phyloP scores from a whole-genome alignment of 2,113 vertebrate species.

The Pongo pygmaeus region DNA sequence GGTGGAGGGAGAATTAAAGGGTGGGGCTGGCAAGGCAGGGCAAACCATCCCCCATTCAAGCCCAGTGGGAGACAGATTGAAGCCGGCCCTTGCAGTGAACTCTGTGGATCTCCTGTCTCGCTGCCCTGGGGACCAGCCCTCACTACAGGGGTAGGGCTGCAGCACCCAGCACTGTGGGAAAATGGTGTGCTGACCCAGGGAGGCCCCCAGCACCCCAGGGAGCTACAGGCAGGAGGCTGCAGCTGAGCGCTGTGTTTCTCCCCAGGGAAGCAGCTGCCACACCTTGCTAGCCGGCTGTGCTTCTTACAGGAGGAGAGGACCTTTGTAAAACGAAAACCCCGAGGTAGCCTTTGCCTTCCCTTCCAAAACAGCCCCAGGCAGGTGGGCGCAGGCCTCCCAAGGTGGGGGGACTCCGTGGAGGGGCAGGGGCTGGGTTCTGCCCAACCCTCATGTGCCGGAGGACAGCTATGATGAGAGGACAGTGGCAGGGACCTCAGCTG shows the following conservation, averaged over 20 bases:
- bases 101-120: too few relatives aligned
- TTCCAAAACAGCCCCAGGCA: neutral
- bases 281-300: neutral
- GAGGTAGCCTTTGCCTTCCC: constrained; percentile 68
- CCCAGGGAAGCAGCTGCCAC: constrained; percentile 55
- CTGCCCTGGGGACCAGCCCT: neutral
- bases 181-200: neutral
- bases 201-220: neutral
- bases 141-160: neutral
- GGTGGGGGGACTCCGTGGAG: neutral
- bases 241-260: constrained; percentile 61
- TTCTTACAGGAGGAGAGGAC: constrained; percentile 62
- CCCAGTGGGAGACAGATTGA: neutral
- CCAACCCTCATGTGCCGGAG: rapidly evolving
- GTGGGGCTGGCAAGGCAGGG: neutral
- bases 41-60: rapidly evolving
- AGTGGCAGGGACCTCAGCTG: rapidly evolving
- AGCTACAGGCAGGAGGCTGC: rapidly evolving
- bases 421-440: neutral
- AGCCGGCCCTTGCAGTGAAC: neutral
- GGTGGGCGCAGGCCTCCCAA: neutral
- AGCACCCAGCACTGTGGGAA: too few relatives aligned
- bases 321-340: constrained; percentile 19
- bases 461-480: too few relatives aligned
- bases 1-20: neutral